Evolutionary conservation across 2,797 vertebrate species (phyloP), one percentile per base, ranked within the genome.

Genomic region (Miichthys miiuy): DNA sequence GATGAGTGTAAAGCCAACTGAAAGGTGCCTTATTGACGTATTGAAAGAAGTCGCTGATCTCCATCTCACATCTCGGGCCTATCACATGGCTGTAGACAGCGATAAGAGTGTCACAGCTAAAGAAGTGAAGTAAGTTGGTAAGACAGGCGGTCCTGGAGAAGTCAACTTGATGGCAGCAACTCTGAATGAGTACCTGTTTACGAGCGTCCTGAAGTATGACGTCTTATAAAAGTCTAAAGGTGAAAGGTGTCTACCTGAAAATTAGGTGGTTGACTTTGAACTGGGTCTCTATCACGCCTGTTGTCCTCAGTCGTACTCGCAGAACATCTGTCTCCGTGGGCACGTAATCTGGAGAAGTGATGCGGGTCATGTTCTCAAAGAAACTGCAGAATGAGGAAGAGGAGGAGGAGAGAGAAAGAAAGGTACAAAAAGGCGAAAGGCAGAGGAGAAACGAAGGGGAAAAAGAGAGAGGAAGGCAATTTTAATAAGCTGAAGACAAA

Each of bases 271-370:
- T 92, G 86, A 96, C 94, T 86, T 95, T 94, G 83, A 96, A 96
- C 92, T 96, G 95, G 34, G 95, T 96, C 91, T 96, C 95, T 13
- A 96, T 95, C 65, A 96, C 95, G 1, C 95, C 95, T 0, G 94
- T 94, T 0, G 95, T 96, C 85, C 95, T 92, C 64, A 96, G 92
- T 42, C 95, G 90, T 0, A 96, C 95, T 41, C 95, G 88, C 57
- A 96, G 91, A 50, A 96, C 93, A 4, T 95, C 95, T 0, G 77
- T 95, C 88, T 96, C 95, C 1, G 95, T 94, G 52, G 95, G 95
- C 50, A 94, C 81, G 75, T 95, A 96, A 44, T 93, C 92, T 12
- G 85, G 81, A 61, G 92, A 89, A 54, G 84, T 89, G 90, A 96
- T 94, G 73, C 93, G 92, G 64, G 48, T 66, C 92, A 96, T 95